Base-by-base conservation (phyloP, 2,888 invertebrate species). In the Neria commutata region DNA sequence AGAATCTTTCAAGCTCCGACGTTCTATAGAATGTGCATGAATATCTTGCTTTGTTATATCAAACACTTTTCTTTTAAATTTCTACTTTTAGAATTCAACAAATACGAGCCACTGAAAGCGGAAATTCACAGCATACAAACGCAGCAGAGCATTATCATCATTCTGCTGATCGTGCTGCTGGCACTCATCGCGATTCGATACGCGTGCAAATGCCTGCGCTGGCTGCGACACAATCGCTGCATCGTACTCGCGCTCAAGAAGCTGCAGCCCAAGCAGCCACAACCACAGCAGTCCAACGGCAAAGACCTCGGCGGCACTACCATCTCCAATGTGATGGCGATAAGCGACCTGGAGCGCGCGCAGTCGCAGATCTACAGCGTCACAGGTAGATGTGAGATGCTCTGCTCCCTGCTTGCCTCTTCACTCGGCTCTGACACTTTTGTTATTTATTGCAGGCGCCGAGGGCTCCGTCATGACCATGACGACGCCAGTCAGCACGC, bases 401-500 rank as follows among this genome's bases (percentile, higher is more conserved):
- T 17, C 40, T 42, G 16, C 11, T 17, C 5, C 10, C 5, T 33
- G n/a, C 26, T 48, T 47, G 50, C 42, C 17, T 48, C 48, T 64
- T 64, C 64, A n/a, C n/a, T n/a, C n/a, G n/a, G n/a, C n/a, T n/a
- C 64, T 64, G 64, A n/a, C 48, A 47, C 34, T 54, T 46, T 25
- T 48, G 37, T 37, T 23, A 54, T 62, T 58, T 58, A 37, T 67
- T 64, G 14, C 57, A 76, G 86, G 85, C 56, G 84, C 84, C 58
- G 86, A 85, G 5, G 85, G 86, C 1, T 85, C 85, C 0, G 87
- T 88, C 0, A 84, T 87, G 6, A 91, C 91, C 0, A 85, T 89
- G 48, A 89, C 89, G 68, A 91, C 91, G 4, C 87, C 89, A 0
- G 83, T 90, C 1, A 89, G 89, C 65, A 86, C 87, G 60, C 84